Evolutionary conservation across 2,888 invertebrate species (phyloP).

Genomic region (Deilephila elpenor): DNA sequence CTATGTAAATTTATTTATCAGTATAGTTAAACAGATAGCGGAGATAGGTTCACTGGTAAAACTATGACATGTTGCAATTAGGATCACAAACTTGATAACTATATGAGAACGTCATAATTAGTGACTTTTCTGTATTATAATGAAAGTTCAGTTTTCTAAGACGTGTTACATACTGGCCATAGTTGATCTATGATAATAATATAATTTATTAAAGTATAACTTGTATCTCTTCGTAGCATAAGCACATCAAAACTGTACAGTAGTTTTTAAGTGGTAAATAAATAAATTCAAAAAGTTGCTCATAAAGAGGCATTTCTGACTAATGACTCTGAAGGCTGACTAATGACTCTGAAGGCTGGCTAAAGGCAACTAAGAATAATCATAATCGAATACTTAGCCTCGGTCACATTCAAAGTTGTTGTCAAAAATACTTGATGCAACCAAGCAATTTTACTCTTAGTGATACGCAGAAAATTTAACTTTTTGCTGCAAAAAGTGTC

Average conservation of each 20-base stretch:
- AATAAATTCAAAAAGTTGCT: not conserved
- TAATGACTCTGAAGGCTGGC: not conserved
- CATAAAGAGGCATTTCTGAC: not conserved
- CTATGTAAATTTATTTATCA: constrained; percentile 21
- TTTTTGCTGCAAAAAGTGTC: too few species aligned
- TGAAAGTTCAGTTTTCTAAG: not conserved
- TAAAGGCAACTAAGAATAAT: too few species aligned
- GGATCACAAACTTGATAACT: not conserved
- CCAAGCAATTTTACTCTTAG: too few species aligned
- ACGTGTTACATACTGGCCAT: not conserved
- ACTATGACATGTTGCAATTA: constrained; percentile 11
- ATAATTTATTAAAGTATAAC: too few species aligned
- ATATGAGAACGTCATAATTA: not conserved
- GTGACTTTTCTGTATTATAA: not conserved
- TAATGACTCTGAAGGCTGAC: not conserved
- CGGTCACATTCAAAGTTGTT: too few species aligned
- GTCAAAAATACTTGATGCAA: too few species aligned
- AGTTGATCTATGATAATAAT: not conserved
- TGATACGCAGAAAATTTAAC: too few species aligned
- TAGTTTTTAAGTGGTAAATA: too few species aligned
- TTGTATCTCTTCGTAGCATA: too few species aligned
- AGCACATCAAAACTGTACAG: too few species aligned
- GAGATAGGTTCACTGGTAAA: constrained; percentile 6
- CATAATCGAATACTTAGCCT: too few species aligned
- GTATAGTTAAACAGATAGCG: not conserved